phyloP scores from a whole-genome alignment of 2,113 vertebrate species.

The Pangasianodon gigas region DNA sequence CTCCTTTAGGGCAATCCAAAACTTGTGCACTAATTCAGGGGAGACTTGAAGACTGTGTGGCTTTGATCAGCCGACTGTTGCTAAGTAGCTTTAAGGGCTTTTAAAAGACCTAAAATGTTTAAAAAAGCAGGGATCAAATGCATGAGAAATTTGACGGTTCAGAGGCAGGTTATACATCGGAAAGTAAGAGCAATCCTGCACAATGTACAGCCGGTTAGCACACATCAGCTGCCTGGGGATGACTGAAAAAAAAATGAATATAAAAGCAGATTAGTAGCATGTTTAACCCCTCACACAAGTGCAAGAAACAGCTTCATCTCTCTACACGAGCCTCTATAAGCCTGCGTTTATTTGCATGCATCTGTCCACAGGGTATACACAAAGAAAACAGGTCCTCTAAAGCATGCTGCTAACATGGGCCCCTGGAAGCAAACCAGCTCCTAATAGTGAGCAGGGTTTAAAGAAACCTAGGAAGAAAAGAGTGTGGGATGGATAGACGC shows the following conservation, averaged over 20 bases:
- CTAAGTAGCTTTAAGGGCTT: slow-evolving; percentile 79
- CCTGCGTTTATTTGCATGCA: slow-evolving; percentile 43
- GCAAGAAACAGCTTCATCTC: slow-evolving; percentile 55
- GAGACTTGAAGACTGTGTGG: slow-evolving; percentile 67
- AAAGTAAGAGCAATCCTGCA: slow-evolving; percentile 67
- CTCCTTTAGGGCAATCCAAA: slow-evolving; percentile 71
- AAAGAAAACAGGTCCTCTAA: slow-evolving; percentile 47
- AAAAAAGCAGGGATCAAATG: slow-evolving; percentile 69
- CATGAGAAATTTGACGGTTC: slow-evolving; percentile 72
- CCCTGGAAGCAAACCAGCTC: slow-evolving; percentile 26
- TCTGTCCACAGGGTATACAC: slow-evolving; percentile 47
- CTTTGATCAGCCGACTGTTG: slow-evolving; percentile 81
- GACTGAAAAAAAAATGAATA: slow-evolving; percentile 63
- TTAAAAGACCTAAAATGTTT: slow-evolving; percentile 73
- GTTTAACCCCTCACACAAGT: slow-evolving; percentile 67
- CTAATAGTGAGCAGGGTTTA: slow-evolving; percentile 41
- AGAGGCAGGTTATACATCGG: slow-evolving; percentile 65
- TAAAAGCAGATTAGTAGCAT: slow-evolving; percentile 66
- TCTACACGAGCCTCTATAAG: slow-evolving; percentile 23
- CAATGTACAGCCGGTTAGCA: slow-evolving; percentile 68
- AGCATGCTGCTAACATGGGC: slow-evolving; percentile 42
- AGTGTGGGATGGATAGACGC: background rate
- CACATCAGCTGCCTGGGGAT: slow-evolving; percentile 63
- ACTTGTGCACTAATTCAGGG: slow-evolving; percentile 74
- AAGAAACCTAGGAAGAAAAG: slow-evolving; percentile 36